phyloP scores from a whole-genome alignment of 2,888 invertebrate species.

The Mycalesis mineus region DNA sequence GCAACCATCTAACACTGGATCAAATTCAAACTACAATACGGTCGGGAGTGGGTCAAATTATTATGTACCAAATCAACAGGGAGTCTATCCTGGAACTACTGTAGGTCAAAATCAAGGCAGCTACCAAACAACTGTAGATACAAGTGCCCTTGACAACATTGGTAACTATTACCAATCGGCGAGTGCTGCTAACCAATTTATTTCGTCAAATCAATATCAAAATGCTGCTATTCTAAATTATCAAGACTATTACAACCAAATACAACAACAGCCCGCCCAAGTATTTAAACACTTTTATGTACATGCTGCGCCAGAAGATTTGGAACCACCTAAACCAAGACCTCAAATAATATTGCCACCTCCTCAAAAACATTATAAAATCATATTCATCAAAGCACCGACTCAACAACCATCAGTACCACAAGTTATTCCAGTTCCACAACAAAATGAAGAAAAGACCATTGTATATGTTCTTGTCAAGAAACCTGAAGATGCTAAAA shows the following conservation, averaged over 20 bases:
- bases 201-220: slow-evolving; percentile 37
- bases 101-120: slow-evolving; percentile 32
- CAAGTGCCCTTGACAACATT: slow-evolving; percentile 28
- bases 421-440: slow-evolving; percentile 81
- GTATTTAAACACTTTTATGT: slow-evolving; percentile 79
- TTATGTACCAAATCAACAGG: slow-evolving; percentile 22
- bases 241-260: slow-evolving; percentile 81
- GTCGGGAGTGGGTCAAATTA: slow-evolving; percentile 27
- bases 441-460: slow-evolving; percentile 85
- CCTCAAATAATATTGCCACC: slow-evolving; percentile 79
- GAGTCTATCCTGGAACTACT: slow-evolving; percentile 19
- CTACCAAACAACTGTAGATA: slow-evolving; percentile 26
- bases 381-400: slow-evolving; percentile 88
- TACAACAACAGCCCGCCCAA: slow-evolving; percentile 85
- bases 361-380: slow-evolving; percentile 87
- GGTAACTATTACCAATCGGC: slow-evolving; percentile 33
- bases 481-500: slow-evolving; percentile 84
- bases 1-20: slow-evolving; percentile 15
- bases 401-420: slow-evolving; percentile 80
- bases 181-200: slow-evolving; percentile 35
- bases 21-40: slow-evolving; percentile 39
- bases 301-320: slow-evolving; percentile 68
- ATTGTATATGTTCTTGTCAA: slow-evolving; percentile 87
- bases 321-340: slow-evolving; percentile 74
- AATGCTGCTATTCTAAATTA: slow-evolving; percentile 39